Evolutionary conservation across 2,888 invertebrate genomes (phyloP).

Genomic region (Eustalomyia histrio): DNA sequence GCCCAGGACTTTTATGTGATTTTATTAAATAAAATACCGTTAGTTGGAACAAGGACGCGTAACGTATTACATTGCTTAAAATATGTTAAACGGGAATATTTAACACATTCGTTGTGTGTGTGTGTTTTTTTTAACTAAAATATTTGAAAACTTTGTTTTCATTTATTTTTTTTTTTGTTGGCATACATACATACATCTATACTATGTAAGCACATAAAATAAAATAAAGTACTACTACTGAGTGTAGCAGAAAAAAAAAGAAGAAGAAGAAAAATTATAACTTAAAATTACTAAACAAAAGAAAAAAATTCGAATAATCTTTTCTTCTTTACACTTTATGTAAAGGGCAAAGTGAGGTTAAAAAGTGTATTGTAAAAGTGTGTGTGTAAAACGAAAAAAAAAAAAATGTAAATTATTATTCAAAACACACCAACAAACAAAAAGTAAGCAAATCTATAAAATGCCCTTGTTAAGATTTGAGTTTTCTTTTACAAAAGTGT

Average conservation of each 20-base stretch:
- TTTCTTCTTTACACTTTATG: background rate
- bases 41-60: constrained; percentile 79
- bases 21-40: constrained; percentile 70
- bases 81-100: constrained; percentile 70
- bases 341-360: constrained; percentile 62
- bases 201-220: background rate
- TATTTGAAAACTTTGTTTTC: constrained; percentile 1
- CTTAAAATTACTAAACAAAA: background rate
- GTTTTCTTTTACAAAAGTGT: constrained; percentile 5
- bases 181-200: background rate
- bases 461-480: constrained; percentile 42
- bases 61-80: constrained; percentile 68
- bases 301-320: constrained; percentile 30
- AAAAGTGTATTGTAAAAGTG: constrained; percentile 20
- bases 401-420: constrained; percentile 13
- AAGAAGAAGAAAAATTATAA: constrained; percentile 36
- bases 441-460: background rate
- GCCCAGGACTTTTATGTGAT: constrained; percentile 76
- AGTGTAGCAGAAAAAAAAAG: constrained; percentile 43
- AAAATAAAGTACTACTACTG: background rate
- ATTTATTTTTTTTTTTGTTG: background rate
- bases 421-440: background rate
- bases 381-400: constrained; percentile 2
- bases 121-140: background rate
- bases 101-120: constrained; percentile 10